Evolutionary conservation across 2,113 vertebrate genomes (phyloP).

Genomic region (Neodontobutis hainanensis): DNA sequence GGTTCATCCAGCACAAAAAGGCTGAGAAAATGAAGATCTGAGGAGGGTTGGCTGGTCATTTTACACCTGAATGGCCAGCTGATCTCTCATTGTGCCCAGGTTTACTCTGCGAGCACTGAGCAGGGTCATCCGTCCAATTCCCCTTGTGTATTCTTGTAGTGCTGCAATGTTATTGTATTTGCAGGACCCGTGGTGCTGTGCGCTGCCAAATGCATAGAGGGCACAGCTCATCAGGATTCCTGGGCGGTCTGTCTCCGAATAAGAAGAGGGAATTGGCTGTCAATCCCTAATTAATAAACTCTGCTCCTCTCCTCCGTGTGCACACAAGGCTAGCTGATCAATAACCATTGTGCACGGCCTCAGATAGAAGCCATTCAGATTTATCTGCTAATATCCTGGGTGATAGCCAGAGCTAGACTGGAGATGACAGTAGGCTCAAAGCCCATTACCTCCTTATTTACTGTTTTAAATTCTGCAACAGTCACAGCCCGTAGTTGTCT

Average conservation of each 20-base stretch:
- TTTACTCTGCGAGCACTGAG: slow-evolving; percentile 36
- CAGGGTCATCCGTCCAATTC: slow-evolving; percentile 55
- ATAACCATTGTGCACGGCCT: slow-evolving; percentile 78
- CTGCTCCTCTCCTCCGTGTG: slow-evolving; percentile 67
- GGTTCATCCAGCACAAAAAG: slow-evolving; percentile 19
- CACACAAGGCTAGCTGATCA: slow-evolving; percentile 76
- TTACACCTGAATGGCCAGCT: slow-evolving; percentile 60
- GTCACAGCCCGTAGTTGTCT: slow-evolving; percentile 64
- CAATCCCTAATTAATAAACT: slow-evolving; percentile 91
- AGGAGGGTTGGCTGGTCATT: slow-evolving; percentile 41
- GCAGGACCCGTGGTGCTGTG: slow-evolving; percentile 15
- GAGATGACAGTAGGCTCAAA: slow-evolving; percentile 78
- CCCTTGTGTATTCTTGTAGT: slow-evolving; percentile 28
- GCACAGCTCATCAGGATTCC: slow-evolving; percentile 71
- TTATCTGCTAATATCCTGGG: slow-evolving; percentile 85
- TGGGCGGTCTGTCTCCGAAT: slow-evolving; percentile 69
- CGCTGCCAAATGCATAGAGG: slow-evolving; percentile 38
- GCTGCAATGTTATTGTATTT: slow-evolving; percentile 53
- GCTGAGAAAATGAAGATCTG: slow-evolving; percentile 44
- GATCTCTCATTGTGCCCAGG: slow-evolving; percentile 59
- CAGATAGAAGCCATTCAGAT: slow-evolving; percentile 81
- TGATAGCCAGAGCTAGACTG: slow-evolving; percentile 72
- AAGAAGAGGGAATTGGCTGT: slow-evolving; percentile 83
- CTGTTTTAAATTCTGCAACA: slow-evolving; percentile 77
- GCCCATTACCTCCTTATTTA: slow-evolving; percentile 75